Conservation (phyloP, 2,797 vertebrate species). For the Poliocrania exsul region DNA sequence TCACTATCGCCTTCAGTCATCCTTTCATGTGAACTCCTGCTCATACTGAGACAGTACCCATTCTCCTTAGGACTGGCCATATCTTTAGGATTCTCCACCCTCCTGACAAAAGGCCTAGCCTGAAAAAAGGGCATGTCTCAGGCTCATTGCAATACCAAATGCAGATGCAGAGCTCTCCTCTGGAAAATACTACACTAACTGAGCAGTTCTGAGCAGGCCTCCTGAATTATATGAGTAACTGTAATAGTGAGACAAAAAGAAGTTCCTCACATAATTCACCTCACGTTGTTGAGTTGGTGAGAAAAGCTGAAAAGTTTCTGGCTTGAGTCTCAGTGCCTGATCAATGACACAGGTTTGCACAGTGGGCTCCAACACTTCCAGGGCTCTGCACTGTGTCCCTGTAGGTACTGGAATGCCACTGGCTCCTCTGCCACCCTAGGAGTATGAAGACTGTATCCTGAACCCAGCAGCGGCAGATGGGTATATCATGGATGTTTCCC, state of each 20-base stretch:
- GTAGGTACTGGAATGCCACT: background rate
- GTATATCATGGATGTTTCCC: background rate
- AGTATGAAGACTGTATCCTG: background rate
- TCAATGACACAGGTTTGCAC: background rate
- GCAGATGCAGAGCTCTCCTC: background rate
- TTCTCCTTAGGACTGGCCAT: background rate
- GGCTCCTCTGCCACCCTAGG: background rate
- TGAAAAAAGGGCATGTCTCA: rapidly evolving
- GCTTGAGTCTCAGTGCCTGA: background rate
- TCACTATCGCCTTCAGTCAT: background rate
- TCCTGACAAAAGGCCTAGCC: background rate
- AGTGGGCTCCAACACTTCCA: background rate
- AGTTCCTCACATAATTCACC: background rate
- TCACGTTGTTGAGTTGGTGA: background rate
- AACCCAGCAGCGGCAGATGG: background rate
- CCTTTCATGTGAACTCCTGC: background rate
- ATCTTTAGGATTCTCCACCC: background rate
- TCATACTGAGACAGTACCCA: background rate
- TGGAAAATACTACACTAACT: background rate
- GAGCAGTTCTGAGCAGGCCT: background rate
- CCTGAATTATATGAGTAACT: rapidly evolving
- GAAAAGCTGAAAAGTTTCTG: background rate
- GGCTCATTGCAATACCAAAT: background rate
- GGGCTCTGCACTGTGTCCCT: background rate
- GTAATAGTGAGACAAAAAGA: background rate